Base-by-base conservation (phyloP, 2,888 invertebrate species). In the Panorpa germanica region DNA sequence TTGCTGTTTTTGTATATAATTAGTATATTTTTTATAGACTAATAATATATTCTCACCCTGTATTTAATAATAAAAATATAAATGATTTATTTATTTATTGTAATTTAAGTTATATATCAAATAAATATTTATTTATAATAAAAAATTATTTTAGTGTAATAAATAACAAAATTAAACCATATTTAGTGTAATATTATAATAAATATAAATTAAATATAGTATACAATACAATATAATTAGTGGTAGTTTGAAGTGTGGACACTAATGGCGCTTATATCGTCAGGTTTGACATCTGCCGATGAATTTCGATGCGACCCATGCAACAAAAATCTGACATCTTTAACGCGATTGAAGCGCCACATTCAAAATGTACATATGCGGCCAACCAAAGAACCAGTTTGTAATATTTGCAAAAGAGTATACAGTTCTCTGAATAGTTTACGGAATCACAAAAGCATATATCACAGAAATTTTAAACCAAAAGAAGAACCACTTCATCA, bases 351-450 rank as follows among this genome's bases (percentile, higher is more conserved):
- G 63, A 82, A 81, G 69, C 72, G 82, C 49, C 83, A 83, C 64
- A 82, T 81, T 63, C 82, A 82, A 66, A 82, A 83, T 63, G 82
- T 82, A 48, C 83, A 83, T 64, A 80, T 81, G 74, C 68, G 80
- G 49, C 82, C 82, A 47, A 78, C 81, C 55, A 71, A 82, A 63
- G 81, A 81, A 62, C 82, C 82, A 43, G 80, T 82, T 53, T 85
- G 83, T 68, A 82, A 80, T 65, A 81, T 83, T 55, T 85, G 83
- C 67, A 81, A 82, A 59, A 75, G 83, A 53, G 82, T 82, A 45
- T 85, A 83, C 66, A 81, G 82, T 66, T 83, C 82, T 53, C 67
- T 83, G 49, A 83, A 83, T 66, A 82, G 81, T 54, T 69, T 83
- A 49, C 68, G 83, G 57, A 83, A 83, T 65, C 83, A 83, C 68